Evolutionary conservation across 2,113 vertebrate species (phyloP).

Genomic region (Tachycineta bicolor): DNA sequence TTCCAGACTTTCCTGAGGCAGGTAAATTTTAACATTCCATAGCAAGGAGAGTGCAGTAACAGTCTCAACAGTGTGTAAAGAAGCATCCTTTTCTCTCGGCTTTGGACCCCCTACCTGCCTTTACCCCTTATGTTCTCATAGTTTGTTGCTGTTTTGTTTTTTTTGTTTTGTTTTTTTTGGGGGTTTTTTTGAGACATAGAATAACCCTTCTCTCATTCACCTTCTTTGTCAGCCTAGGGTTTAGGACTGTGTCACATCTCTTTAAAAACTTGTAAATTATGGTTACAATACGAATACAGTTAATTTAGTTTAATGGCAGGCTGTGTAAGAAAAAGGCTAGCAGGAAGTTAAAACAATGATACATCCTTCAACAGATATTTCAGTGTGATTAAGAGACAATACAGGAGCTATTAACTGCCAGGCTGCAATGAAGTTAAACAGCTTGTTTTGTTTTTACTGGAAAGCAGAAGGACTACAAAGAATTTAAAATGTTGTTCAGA

Average conservation of each 20-base stretch:
- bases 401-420: constrained; percentile 50
- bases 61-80: not conserved
- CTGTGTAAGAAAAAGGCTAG: not conserved
- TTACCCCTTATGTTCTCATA: not conserved
- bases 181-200: not conserved
- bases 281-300: not conserved
- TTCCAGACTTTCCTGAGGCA: not conserved
- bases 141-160: too few species aligned
- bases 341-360: constrained; percentile 57
- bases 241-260: not conserved
- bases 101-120: not conserved
- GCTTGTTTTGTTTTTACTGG: constrained; percentile 56
- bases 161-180: too few species aligned
- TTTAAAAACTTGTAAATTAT: constrained; percentile 23
- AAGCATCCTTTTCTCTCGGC: not conserved
- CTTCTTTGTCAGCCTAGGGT: not conserved
- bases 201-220: not conserved
- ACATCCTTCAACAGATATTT: constrained; percentile 37
- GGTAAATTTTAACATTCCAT: not conserved
- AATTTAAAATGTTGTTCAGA: constrained; percentile 18
- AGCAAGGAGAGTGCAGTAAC: not conserved
- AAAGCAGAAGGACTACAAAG: constrained; percentile 46
- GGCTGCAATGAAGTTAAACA: constrained; percentile 43
- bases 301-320: constrained; percentile 6
- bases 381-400: constrained; percentile 48